Conservation (phyloP, 2,797 vertebrate species). For the Pitangus sulphuratus region DNA sequence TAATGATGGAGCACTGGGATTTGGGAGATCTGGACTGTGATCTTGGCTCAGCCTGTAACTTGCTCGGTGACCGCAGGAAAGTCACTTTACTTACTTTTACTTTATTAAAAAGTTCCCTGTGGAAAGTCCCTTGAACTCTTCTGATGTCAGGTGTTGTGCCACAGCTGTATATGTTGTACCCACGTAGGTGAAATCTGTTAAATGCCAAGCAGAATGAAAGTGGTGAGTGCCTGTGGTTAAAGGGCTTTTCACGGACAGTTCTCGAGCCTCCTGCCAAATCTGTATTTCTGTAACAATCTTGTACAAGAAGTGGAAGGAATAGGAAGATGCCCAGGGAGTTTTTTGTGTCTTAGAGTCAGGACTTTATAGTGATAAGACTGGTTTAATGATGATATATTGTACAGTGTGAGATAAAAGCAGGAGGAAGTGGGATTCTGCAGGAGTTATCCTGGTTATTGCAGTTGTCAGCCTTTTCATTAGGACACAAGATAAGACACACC, state of each 20-base stretch:
- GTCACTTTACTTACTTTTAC: slow-evolving; percentile 23
- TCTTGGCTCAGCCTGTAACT: slow-evolving; percentile 24
- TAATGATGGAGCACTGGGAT: slow-evolving; percentile 46
- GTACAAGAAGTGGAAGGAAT: neutral
- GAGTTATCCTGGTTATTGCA: neutral
- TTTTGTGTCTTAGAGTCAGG: neutral
- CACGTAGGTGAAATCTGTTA: neutral
- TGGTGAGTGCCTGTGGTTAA: neutral
- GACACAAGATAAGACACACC: neutral
- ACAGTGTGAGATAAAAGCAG: neutral
- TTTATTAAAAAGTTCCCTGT: slow-evolving; percentile 17
- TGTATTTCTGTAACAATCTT: neutral
- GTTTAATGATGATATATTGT: neutral
- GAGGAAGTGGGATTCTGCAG: neutral
- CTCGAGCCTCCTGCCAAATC: neutral
- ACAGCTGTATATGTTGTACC: neutral
- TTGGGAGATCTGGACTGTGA: neutral
- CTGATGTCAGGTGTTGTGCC: neutral
- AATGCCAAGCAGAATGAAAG: neutral
- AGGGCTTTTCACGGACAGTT: neutral
- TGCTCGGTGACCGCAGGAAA: neutral
- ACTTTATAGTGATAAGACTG: neutral
- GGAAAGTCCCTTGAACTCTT: neutral
- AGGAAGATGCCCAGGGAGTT: neutral
- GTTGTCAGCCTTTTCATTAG: neutral